phyloP scores from a whole-genome alignment of 1,140 invertebrate species.

The Neodiprion pinetum region DNA sequence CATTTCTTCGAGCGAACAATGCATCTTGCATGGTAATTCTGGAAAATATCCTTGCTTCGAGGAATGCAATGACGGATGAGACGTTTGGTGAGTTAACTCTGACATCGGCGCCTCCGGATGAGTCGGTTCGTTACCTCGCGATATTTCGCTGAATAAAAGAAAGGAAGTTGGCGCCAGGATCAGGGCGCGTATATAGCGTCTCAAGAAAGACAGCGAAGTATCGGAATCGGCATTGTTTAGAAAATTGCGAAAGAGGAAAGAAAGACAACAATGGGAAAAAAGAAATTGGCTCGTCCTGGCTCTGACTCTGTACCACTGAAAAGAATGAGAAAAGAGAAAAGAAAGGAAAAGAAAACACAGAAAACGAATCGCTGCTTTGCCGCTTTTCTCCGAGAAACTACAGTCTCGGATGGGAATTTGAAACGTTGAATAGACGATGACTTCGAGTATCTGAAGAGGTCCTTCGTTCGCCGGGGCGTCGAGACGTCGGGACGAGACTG shows the following conservation, averaged over 20 bases:
- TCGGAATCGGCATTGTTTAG: not conserved
- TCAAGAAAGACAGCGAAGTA: not conserved
- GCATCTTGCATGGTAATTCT: too few relatives aligned
- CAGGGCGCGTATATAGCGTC: not conserved
- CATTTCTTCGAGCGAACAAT: too few relatives aligned
- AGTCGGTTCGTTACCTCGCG: too few relatives aligned
- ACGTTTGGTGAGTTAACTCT: too few relatives aligned
- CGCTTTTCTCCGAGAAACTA: too few relatives aligned
- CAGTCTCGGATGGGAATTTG: too few relatives aligned
- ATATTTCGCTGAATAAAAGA: not conserved
- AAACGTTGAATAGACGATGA: not conserved
- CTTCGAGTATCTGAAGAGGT: conserved; percentile 1
- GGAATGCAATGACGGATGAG: too few relatives aligned
- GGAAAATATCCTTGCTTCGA: too few relatives aligned
- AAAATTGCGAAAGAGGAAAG: not conserved
- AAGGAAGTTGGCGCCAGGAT: not conserved
- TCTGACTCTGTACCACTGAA: not conserved
- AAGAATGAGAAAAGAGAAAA: not conserved
- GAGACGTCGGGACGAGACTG: not conserved
- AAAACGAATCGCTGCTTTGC: not conserved
- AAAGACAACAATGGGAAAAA: too few relatives aligned
- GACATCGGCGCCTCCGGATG: too few relatives aligned
- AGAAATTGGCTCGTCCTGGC: too few relatives aligned
- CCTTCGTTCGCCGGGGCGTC: not conserved
- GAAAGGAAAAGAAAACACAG: not conserved